Base-by-base conservation (phyloP, 2,888 invertebrate genomes). In the Ariolimax columbianus region DNA sequence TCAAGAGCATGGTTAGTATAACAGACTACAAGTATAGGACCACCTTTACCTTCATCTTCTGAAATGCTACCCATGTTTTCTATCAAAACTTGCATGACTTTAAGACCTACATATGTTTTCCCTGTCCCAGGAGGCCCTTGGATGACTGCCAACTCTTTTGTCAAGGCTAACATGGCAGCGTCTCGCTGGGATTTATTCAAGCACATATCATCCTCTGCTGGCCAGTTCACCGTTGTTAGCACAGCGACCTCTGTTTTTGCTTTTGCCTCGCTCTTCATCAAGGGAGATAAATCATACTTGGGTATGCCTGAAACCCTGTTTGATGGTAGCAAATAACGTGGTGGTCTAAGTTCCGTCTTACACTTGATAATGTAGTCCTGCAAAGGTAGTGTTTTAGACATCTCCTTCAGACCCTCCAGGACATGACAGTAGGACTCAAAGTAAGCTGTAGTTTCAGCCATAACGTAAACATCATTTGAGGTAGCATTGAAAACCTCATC, bases 121-220 rank as follows among this genome's bases (percentile, higher is more conserved):
- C 97, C 97, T 0, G 97, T 97, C 2, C 97, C 97, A 0, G 97
- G 97, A 0, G 97, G 97, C 0, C 97, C 93, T 88, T 94, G 93
- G 38, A 94, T 93, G 72, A 94, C 86, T 7, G 93, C 90, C 38
- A 94, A 83, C 82, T 93, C 92, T 82, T 92, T 91, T 2, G 92
- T 92, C 0, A 94, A 83, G 1, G 93, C 92, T 47, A 88, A 87
- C 73, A 91, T 85, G 17, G 94, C 82, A 0, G 94, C 94, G 23
- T 90, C 85, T 68, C 89, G 88, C 73, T 87, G 87, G 23, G 90
- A 90, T 33, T 68, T 33, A 84, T 91, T 90, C 17, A 91, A 77
- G 1, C 80, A 73, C 17, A 90, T 87, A 26, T 85, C 77, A 63
- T 77, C 38, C 14, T 86, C 73, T 9, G 83, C 43, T 0, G 91